Base-by-base conservation (phyloP, 2,888 invertebrate genomes). In the Ochropleura plecta region DNA sequence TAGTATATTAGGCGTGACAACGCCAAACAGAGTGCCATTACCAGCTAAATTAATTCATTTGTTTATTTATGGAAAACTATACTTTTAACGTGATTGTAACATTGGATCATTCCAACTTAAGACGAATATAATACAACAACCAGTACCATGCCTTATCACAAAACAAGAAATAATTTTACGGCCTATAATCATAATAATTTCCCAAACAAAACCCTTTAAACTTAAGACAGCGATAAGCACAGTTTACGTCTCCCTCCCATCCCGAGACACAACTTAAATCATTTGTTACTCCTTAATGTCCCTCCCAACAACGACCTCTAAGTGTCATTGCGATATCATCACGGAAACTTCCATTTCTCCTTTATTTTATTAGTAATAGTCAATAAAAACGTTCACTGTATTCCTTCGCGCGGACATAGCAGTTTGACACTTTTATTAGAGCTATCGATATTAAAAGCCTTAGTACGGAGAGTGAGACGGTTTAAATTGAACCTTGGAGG, bases 351-450 rank as follows among this genome's bases (percentile, higher is more conserved):
- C 81, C 79, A 87, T 88, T 88, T 86, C 88, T 87, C 90, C 89
- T 91, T 92, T 91, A 94, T 94, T 92, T 92, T 93, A 92, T 91
- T 92, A 91, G 86, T 87, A 89, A 93, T 91, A 91, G 92, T 91
- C 93, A 91, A 93, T 94, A 94, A 94, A 94, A 93, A 88, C 88
- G 88, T 90, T 90, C 90, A 88, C 91, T 92, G 91, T 92, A 93
- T 93, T 91, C 93, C 90, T 92, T 92, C 89, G 86, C 88, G 92
- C 91, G 91, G 90, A 93, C 88, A 87, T 85, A 79, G 91, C 91
- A 89, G 88, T 94, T 94, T 94, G 94, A 87, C 88, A 88, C 87
- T 93, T 94, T 94, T 94, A 93, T 94, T 93, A 90, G 89, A 83
- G 85, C 87, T 87, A 88, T 88, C 89, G 87, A 88, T 91, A 92